These are phyloP conservation scores for Cacoxenus indagator DNA, from an alignment of 2,888 invertebrate species.

Conservation along the genomic window DNA sequence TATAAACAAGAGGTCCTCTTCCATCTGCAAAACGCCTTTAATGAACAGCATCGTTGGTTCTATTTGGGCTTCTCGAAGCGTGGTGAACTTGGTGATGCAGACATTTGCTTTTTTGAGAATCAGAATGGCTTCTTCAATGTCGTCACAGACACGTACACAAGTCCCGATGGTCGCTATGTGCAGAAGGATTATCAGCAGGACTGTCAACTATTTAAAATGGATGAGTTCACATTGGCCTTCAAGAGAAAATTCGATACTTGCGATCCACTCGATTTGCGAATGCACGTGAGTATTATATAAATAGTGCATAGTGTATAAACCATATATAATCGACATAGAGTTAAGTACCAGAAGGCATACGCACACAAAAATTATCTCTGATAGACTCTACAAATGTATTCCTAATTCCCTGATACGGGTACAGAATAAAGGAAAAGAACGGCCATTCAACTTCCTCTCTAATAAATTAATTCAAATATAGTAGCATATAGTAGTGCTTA, in stretches of 20 bases:
- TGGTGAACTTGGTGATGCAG: conserved; percentile 80
- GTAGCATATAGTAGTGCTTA: too few relatives aligned
- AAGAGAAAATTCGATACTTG: conserved; percentile 88
- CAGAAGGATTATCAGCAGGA: conserved; percentile 81
- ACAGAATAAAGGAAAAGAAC: too few relatives aligned
- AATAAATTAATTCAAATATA: too few relatives aligned
- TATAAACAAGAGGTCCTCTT: conserved; percentile 71
- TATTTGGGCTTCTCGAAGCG: conserved; percentile 89
- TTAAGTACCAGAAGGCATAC: too few relatives aligned
- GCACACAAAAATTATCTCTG: too few relatives aligned
- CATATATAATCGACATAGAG: too few relatives aligned
- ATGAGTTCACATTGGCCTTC: conserved; percentile 81
- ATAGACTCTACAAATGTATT: too few relatives aligned
- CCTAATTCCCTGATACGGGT: too few relatives aligned
- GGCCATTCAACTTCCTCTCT: too few relatives aligned
- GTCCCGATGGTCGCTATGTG: conserved; percentile 76
- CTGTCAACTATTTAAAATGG: conserved; percentile 74
- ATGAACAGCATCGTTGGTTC: conserved; percentile 77
- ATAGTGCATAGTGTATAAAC: too few relatives aligned
- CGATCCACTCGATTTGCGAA: conserved; percentile 75
- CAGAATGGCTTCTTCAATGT: conserved; percentile 70
- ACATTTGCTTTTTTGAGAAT: conserved; percentile 86
- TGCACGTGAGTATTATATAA: conserved; percentile 63
- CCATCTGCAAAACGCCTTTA: conserved; percentile 70
- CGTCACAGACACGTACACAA: conserved; percentile 81